phyloP scores from a whole-genome alignment of 1,140 invertebrate genomes.

The Piezodorus guildinii region DNA sequence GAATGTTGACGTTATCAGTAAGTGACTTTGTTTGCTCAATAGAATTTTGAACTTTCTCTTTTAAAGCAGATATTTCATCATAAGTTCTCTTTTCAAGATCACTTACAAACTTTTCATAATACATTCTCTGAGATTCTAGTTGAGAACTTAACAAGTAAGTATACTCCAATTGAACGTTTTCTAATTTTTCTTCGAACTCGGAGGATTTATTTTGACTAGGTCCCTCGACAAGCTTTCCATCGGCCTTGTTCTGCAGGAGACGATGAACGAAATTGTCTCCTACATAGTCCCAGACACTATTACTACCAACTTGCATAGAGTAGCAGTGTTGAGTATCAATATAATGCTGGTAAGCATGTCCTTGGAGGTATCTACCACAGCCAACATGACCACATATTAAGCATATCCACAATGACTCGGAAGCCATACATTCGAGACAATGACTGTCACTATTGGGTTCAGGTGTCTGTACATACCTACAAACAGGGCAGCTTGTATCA shows the following conservation, averaged over 20 bases:
- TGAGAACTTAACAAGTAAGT: conserved; percentile 95
- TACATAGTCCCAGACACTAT: conserved; percentile 96
- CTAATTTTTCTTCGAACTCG: conserved; percentile 74
- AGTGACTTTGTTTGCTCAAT: conserved; percentile 34
- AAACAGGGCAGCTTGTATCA: conserved; percentile 67
- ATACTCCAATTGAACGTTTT: conserved; percentile 88
- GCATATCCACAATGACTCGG: conserved; percentile 93
- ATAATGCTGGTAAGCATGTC: conserved; percentile 77
- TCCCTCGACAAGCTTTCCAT: conserved; percentile 89
- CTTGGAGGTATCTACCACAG: conserved; percentile 72
- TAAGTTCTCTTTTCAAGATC: conserved; percentile 43
- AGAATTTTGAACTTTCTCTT: conserved; percentile 37
- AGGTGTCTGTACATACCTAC: conserved; percentile 83
- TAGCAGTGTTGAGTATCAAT: conserved; percentile 92
- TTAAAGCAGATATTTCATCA: conserved; percentile 40
- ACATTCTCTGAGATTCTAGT: conserved; percentile 83
- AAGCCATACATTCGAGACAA: conserved; percentile 68
- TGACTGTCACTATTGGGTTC: conserved; percentile 71
- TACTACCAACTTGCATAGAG: conserved; percentile 88
- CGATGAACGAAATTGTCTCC: conserved; percentile 96
- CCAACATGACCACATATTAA: conserved; percentile 97
- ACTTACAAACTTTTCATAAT: conserved; percentile 76
- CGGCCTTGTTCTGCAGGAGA: conserved; percentile 88
- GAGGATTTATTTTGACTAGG: conserved; percentile 36
- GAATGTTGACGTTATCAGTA: conserved; percentile 28